phyloP scores from a whole-genome alignment of 2,888 invertebrate genomes.

The Exocentrus adspersus region DNA sequence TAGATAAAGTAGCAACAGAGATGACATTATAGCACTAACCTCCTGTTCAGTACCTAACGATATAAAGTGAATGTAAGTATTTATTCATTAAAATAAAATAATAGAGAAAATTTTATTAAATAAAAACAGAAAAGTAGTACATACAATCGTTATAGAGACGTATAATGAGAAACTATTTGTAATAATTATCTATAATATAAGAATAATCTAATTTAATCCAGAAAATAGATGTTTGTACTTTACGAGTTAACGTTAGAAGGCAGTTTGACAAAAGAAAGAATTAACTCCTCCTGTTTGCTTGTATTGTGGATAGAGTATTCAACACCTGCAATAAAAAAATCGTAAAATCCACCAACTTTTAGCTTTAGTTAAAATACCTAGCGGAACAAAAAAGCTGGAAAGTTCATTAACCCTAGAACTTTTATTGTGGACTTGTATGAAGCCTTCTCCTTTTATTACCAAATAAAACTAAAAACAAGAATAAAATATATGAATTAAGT shows the following conservation, averaged over 20 bases:
- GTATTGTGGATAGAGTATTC: conserved; percentile 28
- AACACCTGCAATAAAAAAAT: conserved; percentile 4
- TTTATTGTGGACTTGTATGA: conserved; percentile 27
- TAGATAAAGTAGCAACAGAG: no score
- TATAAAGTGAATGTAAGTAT: no score
- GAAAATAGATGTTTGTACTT: not conserved
- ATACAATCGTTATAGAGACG: no score
- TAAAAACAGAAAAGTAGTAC: no score
- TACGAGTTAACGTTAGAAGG: not conserved
- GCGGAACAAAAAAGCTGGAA: conserved; percentile 16
- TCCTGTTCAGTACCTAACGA: no score
- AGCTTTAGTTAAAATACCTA: conserved; percentile 15
- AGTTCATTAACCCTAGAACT: conserved; percentile 2
- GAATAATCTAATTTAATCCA: no score
- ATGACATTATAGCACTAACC: no score
- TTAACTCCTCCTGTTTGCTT: conserved; percentile 13
- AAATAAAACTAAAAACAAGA: conserved; percentile 27
- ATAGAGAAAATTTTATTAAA: no score
- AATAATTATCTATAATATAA: no score
- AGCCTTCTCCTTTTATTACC: conserved; percentile 26
- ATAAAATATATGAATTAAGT: no score
- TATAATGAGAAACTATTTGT: no score
- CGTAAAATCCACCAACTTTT: conserved; percentile 3
- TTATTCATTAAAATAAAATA: no score
- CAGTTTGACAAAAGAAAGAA: conserved; percentile 21